Base-by-base conservation (phyloP, 2,888 invertebrate species). In the Apamea epomidion region DNA sequence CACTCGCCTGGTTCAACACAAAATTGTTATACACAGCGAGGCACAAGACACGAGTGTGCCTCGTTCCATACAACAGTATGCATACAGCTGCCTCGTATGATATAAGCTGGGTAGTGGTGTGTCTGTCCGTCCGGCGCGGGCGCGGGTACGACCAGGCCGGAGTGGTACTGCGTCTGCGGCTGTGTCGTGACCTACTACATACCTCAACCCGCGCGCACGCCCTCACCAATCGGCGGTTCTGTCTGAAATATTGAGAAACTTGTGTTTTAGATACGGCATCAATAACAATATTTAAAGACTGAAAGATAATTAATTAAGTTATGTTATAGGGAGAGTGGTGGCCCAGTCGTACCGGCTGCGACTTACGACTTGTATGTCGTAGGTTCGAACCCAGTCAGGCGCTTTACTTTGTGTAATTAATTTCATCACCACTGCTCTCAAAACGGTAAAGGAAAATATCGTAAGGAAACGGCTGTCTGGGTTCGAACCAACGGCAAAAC, bases 161-260 rank as follows among this genome's bases (percentile, higher is more conserved):
- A 29, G 76, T 29, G 65, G 67, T 60, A 64, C 77, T 72, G n/a
- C 83, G 78, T 77, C 81, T 67, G 83, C 81, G 82, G 85, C 37
- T 62, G 73, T 74, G 70, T 77, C 75, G 81, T 75, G 81, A 81
- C 86, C 89, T 87, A 88, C 90, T 90, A 90, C 92, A 85, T 90
- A 88, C 91, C 92, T 91, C 92, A 90, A 82, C 92, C 92, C 88
- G 91, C 93, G 90, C 89, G 89, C 92, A 85, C 93, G 91, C 92
- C 91, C 89, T 78, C 90, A 83, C 92, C 92, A 75, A 82, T 84
- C 89, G 89, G 91, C 93, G 91, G 91, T 88, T 86, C 84, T 89
- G 91, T 92, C 94, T 94, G 94, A 5, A 92, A 92, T 74, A 51
- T 48, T 37, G 29, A 74, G 4, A 74, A 60, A 42, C 0, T 12